phyloP scores from a whole-genome alignment of 2,113 vertebrate species.

The Gila orcuttii region DNA sequence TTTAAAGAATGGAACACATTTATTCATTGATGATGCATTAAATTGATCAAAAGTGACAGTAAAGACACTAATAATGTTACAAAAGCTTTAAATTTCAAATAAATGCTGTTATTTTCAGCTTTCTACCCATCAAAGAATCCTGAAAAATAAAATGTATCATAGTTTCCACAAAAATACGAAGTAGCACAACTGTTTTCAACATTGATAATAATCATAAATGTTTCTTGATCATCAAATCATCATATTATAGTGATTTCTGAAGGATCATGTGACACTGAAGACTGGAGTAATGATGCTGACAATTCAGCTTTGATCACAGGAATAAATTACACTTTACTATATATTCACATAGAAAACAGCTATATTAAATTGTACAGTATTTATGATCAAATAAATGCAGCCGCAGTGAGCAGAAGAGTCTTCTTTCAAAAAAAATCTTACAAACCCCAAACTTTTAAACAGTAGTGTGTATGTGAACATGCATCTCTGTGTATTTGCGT shows the following conservation, averaged over 20 bases:
- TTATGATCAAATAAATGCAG: not conserved
- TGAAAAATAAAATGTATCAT: not conserved
- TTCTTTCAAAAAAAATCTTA: not conserved
- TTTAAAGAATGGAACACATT: not conserved
- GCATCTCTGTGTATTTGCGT: not conserved
- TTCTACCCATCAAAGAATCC: not conserved
- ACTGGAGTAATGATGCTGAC: not conserved
- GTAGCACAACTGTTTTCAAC: too few species aligned
- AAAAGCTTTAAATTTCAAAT: not conserved
- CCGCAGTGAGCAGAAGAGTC: not conserved
- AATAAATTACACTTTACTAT: not conserved
- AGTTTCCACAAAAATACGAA: not conserved
- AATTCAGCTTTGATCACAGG: not conserved
- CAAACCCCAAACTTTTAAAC: not conserved
- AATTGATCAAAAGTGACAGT: not conserved
- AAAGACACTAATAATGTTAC: not conserved
- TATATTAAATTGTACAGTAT: not conserved
- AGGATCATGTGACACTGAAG: not conserved
- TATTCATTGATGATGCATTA: not conserved
- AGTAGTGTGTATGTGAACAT: constrained; percentile 1
- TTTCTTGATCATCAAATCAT: not conserved
- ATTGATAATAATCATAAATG: not conserved
- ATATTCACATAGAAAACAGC: not conserved
- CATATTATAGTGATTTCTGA: not conserved
- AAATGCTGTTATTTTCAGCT: not conserved